Evolutionary conservation across 37 sponge, comb jelly and placozoan genomes (phyloP).

Genomic region (Halisarca cf. caerulea): DNA sequence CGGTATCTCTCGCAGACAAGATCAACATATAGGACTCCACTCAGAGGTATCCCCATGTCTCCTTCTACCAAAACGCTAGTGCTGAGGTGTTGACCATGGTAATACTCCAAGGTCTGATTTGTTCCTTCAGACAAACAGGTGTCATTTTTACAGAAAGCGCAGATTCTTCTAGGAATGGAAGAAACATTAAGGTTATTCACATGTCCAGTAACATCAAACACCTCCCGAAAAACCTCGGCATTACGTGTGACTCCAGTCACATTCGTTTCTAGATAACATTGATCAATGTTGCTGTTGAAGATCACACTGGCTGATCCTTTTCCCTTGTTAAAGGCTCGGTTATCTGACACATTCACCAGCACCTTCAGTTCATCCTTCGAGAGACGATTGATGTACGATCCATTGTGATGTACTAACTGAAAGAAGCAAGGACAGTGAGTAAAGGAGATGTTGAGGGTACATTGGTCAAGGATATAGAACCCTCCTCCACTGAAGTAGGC

Average conservation of each 20-base stretch:
- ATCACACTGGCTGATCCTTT: neutral
- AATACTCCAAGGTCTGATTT: neutral
- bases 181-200: neutral
- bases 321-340: neutral
- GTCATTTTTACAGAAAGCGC: neutral
- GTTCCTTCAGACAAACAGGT: neutral
- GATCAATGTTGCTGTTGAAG: slow-evolving; percentile 18
- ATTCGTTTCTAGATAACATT: neutral
- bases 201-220: neutral
- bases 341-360: neutral
- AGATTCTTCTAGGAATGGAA: neutral
- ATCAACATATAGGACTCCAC: neutral
- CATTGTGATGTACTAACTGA: neutral
- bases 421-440: slow-evolving; percentile 6
- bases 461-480: neutral
- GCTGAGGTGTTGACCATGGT: neutral
- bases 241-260: neutral
- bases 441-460: neutral
- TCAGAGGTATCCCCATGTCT: neutral
- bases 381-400: neutral
- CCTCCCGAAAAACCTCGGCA: neutral
- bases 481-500: slow-evolving; percentile 1
- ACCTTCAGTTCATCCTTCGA: neutral
- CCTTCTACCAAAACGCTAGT: neutral
- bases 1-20: neutral